These are phyloP conservation scores for Dipodomys stephensi DNA, from an alignment of 2,113 vertebrate species.

Conservation along the genomic window DNA sequence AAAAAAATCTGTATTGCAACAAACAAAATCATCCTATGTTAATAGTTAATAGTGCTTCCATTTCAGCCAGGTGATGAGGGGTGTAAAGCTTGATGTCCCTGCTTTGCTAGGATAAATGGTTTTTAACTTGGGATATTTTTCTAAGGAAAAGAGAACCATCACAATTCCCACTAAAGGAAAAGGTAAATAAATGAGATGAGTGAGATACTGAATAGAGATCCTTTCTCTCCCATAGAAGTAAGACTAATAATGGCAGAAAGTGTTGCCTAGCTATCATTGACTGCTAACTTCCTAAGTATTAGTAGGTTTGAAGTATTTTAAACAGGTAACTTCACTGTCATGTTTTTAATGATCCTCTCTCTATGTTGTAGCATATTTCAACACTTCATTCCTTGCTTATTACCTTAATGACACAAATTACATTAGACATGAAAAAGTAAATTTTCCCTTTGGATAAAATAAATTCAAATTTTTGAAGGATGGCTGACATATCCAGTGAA, in stretches of 20 bases:
- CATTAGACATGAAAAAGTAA: too few relatives aligned
- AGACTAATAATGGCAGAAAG: background rate
- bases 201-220: background rate
- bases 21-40: constrained; percentile 20
- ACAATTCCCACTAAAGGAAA: background rate
- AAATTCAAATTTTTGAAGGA: background rate
- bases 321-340: background rate
- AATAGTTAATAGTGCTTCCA: constrained; percentile 22
- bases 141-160: constrained; percentile 31
- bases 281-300: background rate
- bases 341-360: background rate
- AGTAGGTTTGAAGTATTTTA: background rate
- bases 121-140: constrained; percentile 11
- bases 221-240: background rate
- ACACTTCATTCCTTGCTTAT: background rate
- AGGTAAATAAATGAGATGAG: background rate
- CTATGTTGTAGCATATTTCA: background rate
- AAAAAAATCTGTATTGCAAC: background rate
- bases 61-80: constrained; percentile 30
- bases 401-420: background rate
- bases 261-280: background rate
- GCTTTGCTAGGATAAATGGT: background rate
- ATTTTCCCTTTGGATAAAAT: background rate
- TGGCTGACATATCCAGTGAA: background rate
- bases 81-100: constrained; percentile 4